Evolutionary conservation across 53 echinoderm and acorn worm genomes (phyloP), one percentile per base, ranked within the genome.

Genomic region (Paracentrotus lividus): DNA sequence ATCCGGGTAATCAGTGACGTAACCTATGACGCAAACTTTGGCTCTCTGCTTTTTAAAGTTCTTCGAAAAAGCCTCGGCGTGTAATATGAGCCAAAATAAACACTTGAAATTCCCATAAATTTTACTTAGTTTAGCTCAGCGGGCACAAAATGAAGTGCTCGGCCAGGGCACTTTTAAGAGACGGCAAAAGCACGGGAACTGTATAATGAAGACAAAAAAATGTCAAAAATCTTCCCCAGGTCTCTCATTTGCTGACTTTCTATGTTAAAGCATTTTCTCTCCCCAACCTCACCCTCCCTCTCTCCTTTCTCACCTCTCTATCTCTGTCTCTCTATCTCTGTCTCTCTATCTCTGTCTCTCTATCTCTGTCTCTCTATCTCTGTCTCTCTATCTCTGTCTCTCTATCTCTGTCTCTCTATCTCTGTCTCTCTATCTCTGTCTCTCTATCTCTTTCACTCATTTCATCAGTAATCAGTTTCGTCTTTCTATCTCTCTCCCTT

Each of bases 1-100:
- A n/a, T 7, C 20, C 5, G 23, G 0, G 32, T 20, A 1, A 21
- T 44, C 4, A 26, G 81, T 49, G 81, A 81, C 49, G 81, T 81
- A 81, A 47, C 26, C 81, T 81, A 12, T 81, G 81, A 81, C 81
- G 81, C 13, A 81, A 47, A 24, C 44, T 47, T 81, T 47, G 81
- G 49, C 47, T 81, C 49, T 47, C 47, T 26, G 47, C 23, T 81
- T 38, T 81, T 81, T 23, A 14, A 12, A 12, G 44, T 81, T 81
- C 81, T 47, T 47, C 81, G 81, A 81, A 81, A 81, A 47, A 27
- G n/a, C 81, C 81, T 38, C 14, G 81, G 5, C 81, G 44, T 44
- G 81, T 81, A 81, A 81, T 47, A 47, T n/a, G n/a, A 81, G 44
- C 81, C 47, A 81, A 81, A 45, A 47, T 81, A 81, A 81, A 81